Evolutionary conservation across 1,140 invertebrate species (phyloP).

Genomic region (Saxidomus purpurata): DNA sequence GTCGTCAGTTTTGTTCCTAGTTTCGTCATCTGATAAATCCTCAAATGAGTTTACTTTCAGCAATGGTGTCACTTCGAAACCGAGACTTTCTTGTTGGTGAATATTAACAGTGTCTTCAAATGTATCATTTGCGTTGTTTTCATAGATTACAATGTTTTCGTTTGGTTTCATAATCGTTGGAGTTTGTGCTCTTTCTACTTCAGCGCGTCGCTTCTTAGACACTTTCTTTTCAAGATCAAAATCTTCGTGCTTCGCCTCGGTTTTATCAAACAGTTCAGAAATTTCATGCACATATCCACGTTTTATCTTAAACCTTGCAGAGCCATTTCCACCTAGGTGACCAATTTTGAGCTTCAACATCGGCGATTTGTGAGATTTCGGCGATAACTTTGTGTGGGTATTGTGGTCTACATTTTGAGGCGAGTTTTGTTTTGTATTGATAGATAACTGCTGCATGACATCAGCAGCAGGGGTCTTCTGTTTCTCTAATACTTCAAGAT

Average conservation of each 20-base stretch:
- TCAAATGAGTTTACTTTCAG: constrained; percentile 19
- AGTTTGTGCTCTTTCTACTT: background rate
- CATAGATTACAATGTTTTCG: constrained; percentile 33
- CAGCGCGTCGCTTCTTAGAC: background rate
- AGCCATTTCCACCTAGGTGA: constrained; percentile 25
- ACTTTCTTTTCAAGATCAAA: background rate
- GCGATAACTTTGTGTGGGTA: background rate
- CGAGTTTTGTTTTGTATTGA: no score
- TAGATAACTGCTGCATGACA: no score
- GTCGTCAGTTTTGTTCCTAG: background rate
- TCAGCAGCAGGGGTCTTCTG: no score
- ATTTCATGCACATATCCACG: constrained; percentile 53
- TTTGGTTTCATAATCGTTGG: constrained; percentile 35
- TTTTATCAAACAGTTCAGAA: constrained; percentile 50
- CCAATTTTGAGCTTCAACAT: constrained; percentile 28
- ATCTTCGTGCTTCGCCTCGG: background rate
- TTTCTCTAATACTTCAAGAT: no score
- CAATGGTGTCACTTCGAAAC: constrained; percentile 55
- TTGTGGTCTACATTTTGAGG: no score
- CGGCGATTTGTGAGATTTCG: background rate
- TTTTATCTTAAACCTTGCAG: constrained; percentile 42
- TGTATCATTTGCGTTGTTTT: background rate
- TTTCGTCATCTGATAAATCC: background rate
- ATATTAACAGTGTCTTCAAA: no score
- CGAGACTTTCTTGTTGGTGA: background rate